phyloP scores from a whole-genome alignment of 2,888 invertebrate genomes.

The Onthophagus sagittarius region DNA sequence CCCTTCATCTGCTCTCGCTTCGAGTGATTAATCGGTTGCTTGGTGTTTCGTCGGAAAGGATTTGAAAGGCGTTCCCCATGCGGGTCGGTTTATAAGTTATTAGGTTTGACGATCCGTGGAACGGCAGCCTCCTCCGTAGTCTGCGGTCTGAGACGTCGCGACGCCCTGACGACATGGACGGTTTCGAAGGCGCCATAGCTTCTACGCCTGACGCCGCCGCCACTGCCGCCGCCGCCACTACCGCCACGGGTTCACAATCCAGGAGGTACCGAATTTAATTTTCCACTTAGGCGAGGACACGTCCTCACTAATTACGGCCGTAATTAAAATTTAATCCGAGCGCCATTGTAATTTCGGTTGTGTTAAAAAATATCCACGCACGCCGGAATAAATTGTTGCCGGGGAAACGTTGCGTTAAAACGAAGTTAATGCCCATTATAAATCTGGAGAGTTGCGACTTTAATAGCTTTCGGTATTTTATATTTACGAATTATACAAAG shows the following conservation, averaged over 20 bases:
- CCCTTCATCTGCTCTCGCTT: not conserved
- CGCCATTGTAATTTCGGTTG: not conserved
- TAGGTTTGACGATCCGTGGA: not conserved
- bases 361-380: not conserved
- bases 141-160: not conserved
- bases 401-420: not conserved
- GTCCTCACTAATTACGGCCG: not conserved
- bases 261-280: not conserved
- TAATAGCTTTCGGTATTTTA: not conserved
- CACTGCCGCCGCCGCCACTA: no score
- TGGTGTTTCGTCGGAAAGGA: not conserved
- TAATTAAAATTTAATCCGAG: not conserved
- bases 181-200: not conserved
- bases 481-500: not conserved
- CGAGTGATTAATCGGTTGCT: not conserved
- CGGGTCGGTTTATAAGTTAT: not conserved
- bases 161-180: not conserved
- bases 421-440: not conserved
- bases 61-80: not conserved
- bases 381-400: not conserved
- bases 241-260: not conserved
- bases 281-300: not conserved
- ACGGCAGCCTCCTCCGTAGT: not conserved
- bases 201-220: no score
- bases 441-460: not conserved